phyloP scores from a whole-genome alignment of 23 tunicate genomes.

The Clavelina lepadiformis region DNA sequence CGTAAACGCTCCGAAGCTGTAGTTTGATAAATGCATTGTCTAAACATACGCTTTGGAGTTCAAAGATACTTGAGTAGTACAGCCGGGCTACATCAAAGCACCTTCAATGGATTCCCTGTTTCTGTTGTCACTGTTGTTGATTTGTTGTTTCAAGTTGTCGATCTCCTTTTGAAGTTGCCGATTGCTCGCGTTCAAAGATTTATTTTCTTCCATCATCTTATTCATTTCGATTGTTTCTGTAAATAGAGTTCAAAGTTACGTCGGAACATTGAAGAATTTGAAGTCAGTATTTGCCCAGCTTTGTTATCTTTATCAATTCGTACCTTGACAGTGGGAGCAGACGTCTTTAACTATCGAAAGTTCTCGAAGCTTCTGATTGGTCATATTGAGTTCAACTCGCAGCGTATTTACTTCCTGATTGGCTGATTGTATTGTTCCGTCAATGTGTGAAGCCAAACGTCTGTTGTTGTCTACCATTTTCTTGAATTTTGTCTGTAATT shows the following conservation, averaged over 20 bases:
- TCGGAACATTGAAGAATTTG: not conserved
- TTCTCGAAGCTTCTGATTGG: constrained; percentile 65
- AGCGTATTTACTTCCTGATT: constrained; percentile 76
- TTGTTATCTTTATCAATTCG: not conserved
- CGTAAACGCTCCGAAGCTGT: too few relatives aligned
- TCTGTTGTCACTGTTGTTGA: constrained; percentile 48
- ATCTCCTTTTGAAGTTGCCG: constrained; percentile 65
- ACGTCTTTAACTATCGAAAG: constrained; percentile 39
- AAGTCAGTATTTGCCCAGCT: not conserved
- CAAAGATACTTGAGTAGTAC: too few relatives aligned
- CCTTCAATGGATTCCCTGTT: constrained; percentile 30
- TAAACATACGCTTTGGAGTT: too few relatives aligned
- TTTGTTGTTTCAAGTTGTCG: constrained; percentile 63
- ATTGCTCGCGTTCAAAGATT: constrained; percentile 30
- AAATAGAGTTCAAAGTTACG: constrained; percentile 1
- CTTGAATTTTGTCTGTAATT: constrained; percentile 61
- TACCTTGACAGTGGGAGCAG: constrained; percentile 53
- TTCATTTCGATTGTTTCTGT: constrained; percentile 61
- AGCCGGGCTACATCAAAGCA: constrained; percentile 5
- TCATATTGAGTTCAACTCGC: constrained; percentile 60
- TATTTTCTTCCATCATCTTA: constrained; percentile 58
- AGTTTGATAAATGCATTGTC: too few relatives aligned
- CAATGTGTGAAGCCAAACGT: constrained; percentile 62
- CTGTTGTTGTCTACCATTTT: constrained; percentile 79
- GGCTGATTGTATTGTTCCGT: constrained; percentile 78